Evolutionary conservation across 1,140 invertebrate genomes (phyloP), one percentile per base, ranked within the genome.

Genomic region (Zaprionus ornatus): DNA sequence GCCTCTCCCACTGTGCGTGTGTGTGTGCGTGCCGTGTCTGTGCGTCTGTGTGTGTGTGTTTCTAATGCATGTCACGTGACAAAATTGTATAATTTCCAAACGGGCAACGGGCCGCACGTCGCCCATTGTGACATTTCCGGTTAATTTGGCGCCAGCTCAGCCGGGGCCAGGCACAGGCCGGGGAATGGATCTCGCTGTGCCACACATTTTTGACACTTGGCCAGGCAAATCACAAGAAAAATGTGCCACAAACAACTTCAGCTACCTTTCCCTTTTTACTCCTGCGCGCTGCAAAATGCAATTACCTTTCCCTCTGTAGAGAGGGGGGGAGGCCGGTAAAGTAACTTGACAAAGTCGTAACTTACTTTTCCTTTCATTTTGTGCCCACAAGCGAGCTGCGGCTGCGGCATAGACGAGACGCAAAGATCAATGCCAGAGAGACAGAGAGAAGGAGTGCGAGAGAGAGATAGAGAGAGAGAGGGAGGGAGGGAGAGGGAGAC

Each of bases 351-450:
- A 75, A 80, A 88, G 83, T 88, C 84, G 84, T 79, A 90, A 88
- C 84, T 90, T 90, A 88, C 84, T 88, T 88, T 88, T 88, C 84
- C 84, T 88, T 88, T 88, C 84, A 88, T 88, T 88, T 88, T 88
- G 85, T 80, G 77, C 70, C 85, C 71, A 54, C 77, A 64, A 74
- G 29, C 29, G 29, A 32, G 29, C 29, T 32, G 29, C 29, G 29
- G 27, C 27, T 29, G 27, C 27, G 27, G 27, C 27, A 29, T 10
- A 29, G 27, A 29, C 27, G 45, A 70, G 74, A 75, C 68, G 70
- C 80, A 88, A 88, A 88, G 84, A 88, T 88, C 84, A 88, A 90
- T 88, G 84, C 85, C 84, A 90, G 80, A 79, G 35, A 7, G 29
- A 32, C 29, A 32, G n/a, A 17, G n/a, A 21, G 10, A 32, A 32